A percentile compares a stretch with the other conserved stretches of the same genome.
These are phyloP conservation scores for Diplazon laetatorius DNA, from an alignment of 2,888 invertebrate species.

Conservation along the genomic window DNA sequence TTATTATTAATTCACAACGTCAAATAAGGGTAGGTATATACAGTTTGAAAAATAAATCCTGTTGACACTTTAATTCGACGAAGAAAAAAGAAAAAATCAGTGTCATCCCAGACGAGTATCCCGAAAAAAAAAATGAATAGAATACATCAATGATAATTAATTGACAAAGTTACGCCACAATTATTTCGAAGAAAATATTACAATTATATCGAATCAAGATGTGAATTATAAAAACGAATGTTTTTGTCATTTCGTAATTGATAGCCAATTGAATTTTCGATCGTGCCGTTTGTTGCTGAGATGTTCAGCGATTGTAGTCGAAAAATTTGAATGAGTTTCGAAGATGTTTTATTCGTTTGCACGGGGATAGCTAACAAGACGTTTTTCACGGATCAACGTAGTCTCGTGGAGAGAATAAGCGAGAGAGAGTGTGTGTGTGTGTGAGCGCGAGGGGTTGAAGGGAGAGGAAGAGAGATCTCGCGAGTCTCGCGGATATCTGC, in stretches of 20 bases:
- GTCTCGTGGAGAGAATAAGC: conserved; percentile 70
- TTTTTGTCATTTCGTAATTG: background rate
- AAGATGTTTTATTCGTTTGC: conserved; percentile 70
- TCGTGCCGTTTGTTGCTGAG: background rate
- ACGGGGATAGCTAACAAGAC: conserved; percentile 77
- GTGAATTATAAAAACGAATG: no score
- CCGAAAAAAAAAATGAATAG: no score
- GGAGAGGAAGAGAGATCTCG: conserved; percentile 63
- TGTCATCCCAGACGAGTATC: no score
- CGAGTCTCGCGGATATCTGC: conserved; percentile 68
- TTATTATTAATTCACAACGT: no score
- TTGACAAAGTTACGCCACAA: background rate
- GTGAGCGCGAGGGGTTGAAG: no score
- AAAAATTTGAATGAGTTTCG: conserved; percentile 6
- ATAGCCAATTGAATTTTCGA: background rate
- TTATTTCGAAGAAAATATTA: background rate
- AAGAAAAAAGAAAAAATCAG: no score
- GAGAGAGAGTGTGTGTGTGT: no score
- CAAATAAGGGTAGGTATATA: no score
- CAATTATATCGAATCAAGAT: background rate
- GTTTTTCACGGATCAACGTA: conserved; percentile 80
- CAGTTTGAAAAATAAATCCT: no score
- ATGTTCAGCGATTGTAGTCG: conserved; percentile 4
- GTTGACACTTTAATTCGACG: no score
- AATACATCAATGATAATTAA: no score